phyloP scores from a whole-genome alignment of 2,797 vertebrate species.

The Myripristis murdjan region DNA sequence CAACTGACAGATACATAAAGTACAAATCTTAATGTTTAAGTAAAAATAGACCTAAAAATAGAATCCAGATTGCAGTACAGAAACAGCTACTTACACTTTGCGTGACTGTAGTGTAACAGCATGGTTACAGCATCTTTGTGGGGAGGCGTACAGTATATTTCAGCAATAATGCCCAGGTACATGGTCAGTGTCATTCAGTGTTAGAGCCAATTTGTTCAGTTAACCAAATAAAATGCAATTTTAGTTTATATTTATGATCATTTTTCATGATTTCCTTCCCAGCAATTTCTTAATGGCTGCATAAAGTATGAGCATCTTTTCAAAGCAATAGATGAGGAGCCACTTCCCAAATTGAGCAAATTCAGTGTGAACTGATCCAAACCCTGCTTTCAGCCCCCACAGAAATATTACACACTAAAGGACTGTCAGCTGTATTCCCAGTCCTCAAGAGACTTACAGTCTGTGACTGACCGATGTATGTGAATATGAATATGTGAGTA shows the following conservation, averaged over 20 bases:
- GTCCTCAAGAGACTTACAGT: background rate
- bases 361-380: too few species aligned
- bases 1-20: slow-evolving; percentile 33
- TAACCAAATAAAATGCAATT: slow-evolving; percentile 14
- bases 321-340: background rate
- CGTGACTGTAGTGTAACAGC: background rate
- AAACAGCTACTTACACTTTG: background rate
- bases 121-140: background rate
- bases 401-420: slow-evolving; percentile 1
- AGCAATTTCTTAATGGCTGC: slow-evolving; percentile 3
- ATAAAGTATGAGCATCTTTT: background rate
- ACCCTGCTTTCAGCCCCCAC: background rate
- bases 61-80: background rate
- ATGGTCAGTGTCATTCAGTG: background rate
- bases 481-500: background rate
- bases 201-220: slow-evolving; percentile 8
- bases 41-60: background rate
- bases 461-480: background rate
- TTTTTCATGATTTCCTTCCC: background rate
- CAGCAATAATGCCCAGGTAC: too few species aligned
- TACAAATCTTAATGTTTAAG: slow-evolving; percentile 21
- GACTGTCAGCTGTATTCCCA: slow-evolving; percentile 6
- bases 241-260: background rate
- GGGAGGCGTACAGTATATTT: background rate
- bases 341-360: background rate